Base-by-base conservation (phyloP, 2,888 invertebrate genomes). In the Noctua comes region DNA sequence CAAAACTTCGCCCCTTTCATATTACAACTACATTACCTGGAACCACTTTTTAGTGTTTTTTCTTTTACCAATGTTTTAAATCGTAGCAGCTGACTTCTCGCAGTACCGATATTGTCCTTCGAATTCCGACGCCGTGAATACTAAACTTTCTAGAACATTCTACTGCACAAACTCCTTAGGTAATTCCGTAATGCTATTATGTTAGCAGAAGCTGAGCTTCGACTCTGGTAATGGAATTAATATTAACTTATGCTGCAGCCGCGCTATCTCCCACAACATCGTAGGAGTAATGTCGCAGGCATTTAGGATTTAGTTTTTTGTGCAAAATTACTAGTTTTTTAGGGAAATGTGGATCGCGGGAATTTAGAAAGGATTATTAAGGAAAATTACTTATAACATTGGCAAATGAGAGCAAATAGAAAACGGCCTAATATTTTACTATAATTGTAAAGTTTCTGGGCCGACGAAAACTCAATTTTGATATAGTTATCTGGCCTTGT, bases 151-250 rank as follows among this genome's bases (percentile, higher is more conserved):
- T 80, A 48, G n/a, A 57, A 18, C 18, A 4, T 54, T 36, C 16
- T 62, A 21, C 18, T 24, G 46, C 74, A 62, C 11, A 57, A 18
- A 62, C 71, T 76, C 31, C 43, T 65, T 18, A 8, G 31, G 2
- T 81, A 85, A 83, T 76, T 43, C 24, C 31, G 40, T 76, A 85
- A 83, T 70, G 46, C 76, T 76, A 57, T 85, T 81, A 76, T 85
- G 75, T 68, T 68, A 48, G 62, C 69, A 76, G 64, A 65, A 72
- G 82, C 82, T 69, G 57, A 73, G 72, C 40, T 59, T 79, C 65
- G 70, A 51, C 65, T 40, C 43, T 10, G 48, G 76, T 83, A 81
- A 83, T 40, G 57, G 48, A 76, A 80, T 81, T 85, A 69, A 69
- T 85, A 66, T 72, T 76, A 70, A 76, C 72, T 73, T 76, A 68